These are phyloP conservation scores for Amphiura filiformis DNA, from an alignment of 35 echinoderm and acorn worm genomes.

Conservation along the genomic window DNA sequence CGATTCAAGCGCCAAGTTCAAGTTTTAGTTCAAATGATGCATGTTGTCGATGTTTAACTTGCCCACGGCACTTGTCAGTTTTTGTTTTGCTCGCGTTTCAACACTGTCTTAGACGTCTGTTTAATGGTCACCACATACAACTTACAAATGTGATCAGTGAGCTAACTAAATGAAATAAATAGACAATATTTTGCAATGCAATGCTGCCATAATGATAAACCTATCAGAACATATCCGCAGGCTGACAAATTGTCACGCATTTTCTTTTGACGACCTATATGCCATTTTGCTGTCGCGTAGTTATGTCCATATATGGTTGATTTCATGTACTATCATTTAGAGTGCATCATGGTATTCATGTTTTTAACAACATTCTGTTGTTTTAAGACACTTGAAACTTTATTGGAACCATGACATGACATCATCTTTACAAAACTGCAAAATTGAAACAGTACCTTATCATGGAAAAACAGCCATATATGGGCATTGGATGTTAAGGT, in stretches of 20 bases:
- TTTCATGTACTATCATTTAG: background rate
- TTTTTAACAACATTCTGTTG: background rate
- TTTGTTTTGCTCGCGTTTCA: slow-evolving; percentile 1
- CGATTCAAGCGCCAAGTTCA: background rate
- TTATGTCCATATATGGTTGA: background rate
- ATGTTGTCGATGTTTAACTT: slow-evolving; percentile 4
- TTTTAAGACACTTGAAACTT: no score
- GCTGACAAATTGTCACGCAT: background rate
- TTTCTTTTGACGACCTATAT: background rate
- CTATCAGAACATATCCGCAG: background rate
- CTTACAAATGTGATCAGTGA: slow-evolving; percentile 8
- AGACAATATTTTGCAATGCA: slow-evolving; percentile 12
- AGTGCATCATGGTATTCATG: background rate
- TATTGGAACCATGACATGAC: no score
- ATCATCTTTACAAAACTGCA: no score
- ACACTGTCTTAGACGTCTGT: background rate
- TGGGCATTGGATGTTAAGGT: no score
- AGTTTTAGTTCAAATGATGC: background rate
- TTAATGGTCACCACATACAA: background rate
- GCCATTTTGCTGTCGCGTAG: background rate
- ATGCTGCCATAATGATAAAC: background rate
- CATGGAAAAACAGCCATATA: no score
- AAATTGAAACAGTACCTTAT: no score
- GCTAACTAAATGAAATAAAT: background rate
- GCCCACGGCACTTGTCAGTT: slow-evolving; percentile 1